Conservation (phyloP, 2,888 invertebrate genomes). For the Nomada fucata region DNA sequence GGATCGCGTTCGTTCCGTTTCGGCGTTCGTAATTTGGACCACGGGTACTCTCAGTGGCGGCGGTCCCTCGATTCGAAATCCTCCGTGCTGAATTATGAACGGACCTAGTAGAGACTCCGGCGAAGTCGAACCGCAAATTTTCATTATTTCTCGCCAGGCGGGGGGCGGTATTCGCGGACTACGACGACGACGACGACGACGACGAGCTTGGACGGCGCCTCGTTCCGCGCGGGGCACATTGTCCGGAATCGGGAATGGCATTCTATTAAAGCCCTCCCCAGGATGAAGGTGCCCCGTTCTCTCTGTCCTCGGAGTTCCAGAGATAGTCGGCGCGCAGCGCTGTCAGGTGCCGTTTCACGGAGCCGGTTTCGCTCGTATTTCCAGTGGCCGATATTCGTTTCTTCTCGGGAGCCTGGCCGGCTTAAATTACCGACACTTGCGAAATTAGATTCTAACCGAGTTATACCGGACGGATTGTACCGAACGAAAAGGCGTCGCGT, state of each 20-base stretch:
- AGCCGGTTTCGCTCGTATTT: slow-evolving; percentile 51
- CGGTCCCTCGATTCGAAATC: not conserved
- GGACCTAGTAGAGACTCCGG: not conserved
- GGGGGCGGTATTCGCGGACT: slow-evolving; percentile 33
- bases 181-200: not conserved
- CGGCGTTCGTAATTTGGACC: too few relatives aligned
- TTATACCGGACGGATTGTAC: not conserved
- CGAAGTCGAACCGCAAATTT: slow-evolving; percentile 47
- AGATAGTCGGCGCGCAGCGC: slow-evolving; percentile 49
- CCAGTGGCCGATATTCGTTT: slow-evolving; percentile 61
- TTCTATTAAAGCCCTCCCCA: slow-evolving; percentile 71
- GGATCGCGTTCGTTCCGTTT: too few relatives aligned
- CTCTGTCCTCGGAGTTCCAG: slow-evolving; percentile 56
- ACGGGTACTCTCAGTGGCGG: too few relatives aligned
- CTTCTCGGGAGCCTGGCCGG: slow-evolving; percentile 15
- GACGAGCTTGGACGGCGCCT: slow-evolving; percentile 42
- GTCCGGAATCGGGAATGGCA: slow-evolving; percentile 67
- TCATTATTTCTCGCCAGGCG: slow-evolving; percentile 52
- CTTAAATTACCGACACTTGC: slow-evolving; percentile 46
- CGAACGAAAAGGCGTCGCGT: not conserved
- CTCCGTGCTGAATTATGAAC: not conserved
- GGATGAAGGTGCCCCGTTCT: slow-evolving; percentile 56
- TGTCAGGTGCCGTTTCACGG: slow-evolving; percentile 55
- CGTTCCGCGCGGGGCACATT: slow-evolving; percentile 54
- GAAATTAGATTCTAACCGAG: slow-evolving; percentile 52